Evolutionary conservation across 2,797 vertebrate species (phyloP), one percentile per base, ranked within the genome.

Genomic region (Neosilurus mollespiculum): DNA sequence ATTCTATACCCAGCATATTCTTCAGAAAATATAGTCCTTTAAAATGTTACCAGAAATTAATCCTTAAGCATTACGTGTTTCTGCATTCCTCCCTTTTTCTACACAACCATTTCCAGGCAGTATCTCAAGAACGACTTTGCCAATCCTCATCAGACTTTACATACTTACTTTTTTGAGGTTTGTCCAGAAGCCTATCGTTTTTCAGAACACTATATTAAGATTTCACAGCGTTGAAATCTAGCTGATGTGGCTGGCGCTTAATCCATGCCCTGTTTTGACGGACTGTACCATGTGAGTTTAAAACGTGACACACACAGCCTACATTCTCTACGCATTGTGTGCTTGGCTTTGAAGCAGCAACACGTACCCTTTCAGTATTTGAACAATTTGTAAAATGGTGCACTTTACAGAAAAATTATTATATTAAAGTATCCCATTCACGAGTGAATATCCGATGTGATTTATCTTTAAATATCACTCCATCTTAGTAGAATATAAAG

Each of bases 201-300:
- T 43, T 43, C 37, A 43, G 37, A 43, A 43, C 2, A 6, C 37
- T 43, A 8, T 43, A 2, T 43, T 43, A 43, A 43, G 43, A 43
- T 43, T 8, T 4, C 4, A 5, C 8, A 43, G 8, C 4, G 43
- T 85, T 90, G 86, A 91, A 93, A 91, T 91, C 91, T 88, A 78
- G 80, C 86, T 78, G 83, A 83, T 92, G 89, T 90, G 91, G 89
- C 87, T 53, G 90, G 89, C 89, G 88, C 88, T 88, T 88, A 88
- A 90, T 90, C 93, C 93, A 94, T 93, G 91, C 93, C 94, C 94
- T 90, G 92, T 86, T 85, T 89, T 82, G 56, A 53, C 30, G 93
- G 94, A 93, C 88, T 56, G 81, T 92, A 94, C 95, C 94, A 95
- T 87, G 16, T 66, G 84, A 67, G 62, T 1, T 10, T 1, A 2